Evolutionary conservation across 2,113 vertebrate genomes (phyloP).

Genomic region (Clarias magur): DNA sequence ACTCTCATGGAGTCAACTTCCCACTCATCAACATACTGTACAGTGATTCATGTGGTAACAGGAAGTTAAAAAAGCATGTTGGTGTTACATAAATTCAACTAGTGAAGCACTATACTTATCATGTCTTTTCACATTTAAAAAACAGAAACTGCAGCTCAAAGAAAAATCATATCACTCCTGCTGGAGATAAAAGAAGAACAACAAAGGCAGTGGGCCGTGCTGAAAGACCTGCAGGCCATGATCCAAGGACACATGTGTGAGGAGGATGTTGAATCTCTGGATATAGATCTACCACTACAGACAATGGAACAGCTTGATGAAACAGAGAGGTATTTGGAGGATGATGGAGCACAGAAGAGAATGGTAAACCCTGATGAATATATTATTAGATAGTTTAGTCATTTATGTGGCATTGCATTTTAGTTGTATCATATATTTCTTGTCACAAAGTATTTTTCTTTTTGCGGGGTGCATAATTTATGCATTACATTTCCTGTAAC

Average conservation of each 20-base stretch:
- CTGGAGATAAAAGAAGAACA: slow-evolving; percentile 67
- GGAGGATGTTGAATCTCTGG: slow-evolving; percentile 59
- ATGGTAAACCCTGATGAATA: slow-evolving; percentile 48
- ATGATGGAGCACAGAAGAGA: slow-evolving; percentile 56
- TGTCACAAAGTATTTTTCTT: not conserved
- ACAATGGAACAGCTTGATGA: slow-evolving; percentile 65
- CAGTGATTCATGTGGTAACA: not conserved
- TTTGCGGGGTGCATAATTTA: not conserved
- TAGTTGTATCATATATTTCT: not conserved
- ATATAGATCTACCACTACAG: slow-evolving; percentile 61
- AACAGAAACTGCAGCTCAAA: slow-evolving; percentile 57
- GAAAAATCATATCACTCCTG: slow-evolving; percentile 59
- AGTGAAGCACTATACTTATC: not conserved
- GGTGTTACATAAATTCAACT: not conserved
- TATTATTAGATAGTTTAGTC: not conserved
- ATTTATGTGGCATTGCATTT: not conserved
- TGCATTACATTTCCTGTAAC: slow-evolving; percentile 9
- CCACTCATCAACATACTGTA: not conserved
- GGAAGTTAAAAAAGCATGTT: not conserved
- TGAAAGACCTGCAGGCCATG: slow-evolving; percentile 62
- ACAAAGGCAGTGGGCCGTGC: slow-evolving; percentile 63
- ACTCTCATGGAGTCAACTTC: not conserved
- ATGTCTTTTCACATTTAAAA: not conserved
- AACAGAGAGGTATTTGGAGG: slow-evolving; percentile 60
- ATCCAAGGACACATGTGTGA: slow-evolving; percentile 56